These are phyloP conservation scores for Gallinago nigripennis DNA, from an alignment of 2,797 vertebrate genomes.

Conservation along the genomic window DNA sequence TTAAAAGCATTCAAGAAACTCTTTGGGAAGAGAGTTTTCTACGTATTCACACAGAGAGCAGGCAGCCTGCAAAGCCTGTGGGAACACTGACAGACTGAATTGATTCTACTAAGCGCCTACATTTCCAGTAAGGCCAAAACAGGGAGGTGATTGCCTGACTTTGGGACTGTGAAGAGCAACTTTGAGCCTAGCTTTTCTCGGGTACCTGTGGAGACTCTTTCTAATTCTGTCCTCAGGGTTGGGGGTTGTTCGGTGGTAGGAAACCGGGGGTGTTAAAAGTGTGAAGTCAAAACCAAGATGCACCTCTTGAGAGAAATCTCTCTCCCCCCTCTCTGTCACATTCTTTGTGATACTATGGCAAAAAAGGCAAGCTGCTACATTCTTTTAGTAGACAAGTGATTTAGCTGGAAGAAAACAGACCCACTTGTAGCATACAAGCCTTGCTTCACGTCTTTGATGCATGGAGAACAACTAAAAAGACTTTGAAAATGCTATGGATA, in stretches of 20 bases:
- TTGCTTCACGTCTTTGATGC: neutral
- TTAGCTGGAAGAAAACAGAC: neutral
- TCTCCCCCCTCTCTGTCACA: neutral
- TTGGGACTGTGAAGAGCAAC: neutral
- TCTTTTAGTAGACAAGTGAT: neutral
- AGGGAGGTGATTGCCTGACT: neutral
- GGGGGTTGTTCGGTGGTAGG: neutral
- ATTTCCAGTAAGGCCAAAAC: neutral
- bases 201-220: neutral
- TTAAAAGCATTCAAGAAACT: neutral
- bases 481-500: slow-evolving; percentile 2
- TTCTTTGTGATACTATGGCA: neutral
- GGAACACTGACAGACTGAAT: neutral
- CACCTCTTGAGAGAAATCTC: neutral
- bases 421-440: fast-evolving
- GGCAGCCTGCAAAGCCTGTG: fast-evolving
- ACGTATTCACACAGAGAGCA: neutral
- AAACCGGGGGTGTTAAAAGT: neutral
- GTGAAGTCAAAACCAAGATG: neutral
- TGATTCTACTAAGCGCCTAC: neutral
- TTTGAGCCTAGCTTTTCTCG: neutral
- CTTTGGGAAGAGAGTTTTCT: neutral
- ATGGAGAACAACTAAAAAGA: neutral
- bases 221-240: neutral
- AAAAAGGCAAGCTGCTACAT: neutral